Conservation (phyloP, 2,797 vertebrate species). For the Protonibea diacanthus region DNA sequence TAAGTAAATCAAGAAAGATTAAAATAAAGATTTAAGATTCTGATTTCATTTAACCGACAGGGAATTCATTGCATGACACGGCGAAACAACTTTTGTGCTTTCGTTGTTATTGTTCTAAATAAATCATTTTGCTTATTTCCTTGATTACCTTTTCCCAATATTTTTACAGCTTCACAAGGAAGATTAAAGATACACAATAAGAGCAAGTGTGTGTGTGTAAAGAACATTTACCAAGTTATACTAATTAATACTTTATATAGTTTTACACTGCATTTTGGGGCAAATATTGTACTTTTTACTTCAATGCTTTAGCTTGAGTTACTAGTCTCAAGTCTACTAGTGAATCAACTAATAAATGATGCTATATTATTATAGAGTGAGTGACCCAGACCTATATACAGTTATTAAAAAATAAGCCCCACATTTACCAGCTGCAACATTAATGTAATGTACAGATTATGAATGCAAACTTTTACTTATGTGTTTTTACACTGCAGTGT, state of each 20-base stretch:
- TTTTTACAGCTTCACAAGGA: background rate
- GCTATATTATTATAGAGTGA: too few relatives aligned
- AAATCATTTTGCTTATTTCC: background rate
- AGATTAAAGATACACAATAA: too few relatives aligned
- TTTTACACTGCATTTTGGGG: too few relatives aligned
- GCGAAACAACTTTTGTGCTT: slow-evolving; percentile 5
- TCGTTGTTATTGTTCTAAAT: background rate
- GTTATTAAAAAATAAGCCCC: background rate
- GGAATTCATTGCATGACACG: background rate
- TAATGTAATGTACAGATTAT: background rate
- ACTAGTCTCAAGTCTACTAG: too few relatives aligned
- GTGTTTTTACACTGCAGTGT: too few relatives aligned
- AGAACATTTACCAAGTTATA: too few relatives aligned
- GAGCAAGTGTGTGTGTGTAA: background rate
- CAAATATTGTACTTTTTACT: too few relatives aligned
- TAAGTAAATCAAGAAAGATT: background rate
- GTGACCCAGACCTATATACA: too few relatives aligned
- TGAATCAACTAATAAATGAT: too few relatives aligned
- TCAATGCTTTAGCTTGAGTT: too few relatives aligned
- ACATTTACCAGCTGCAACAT: background rate
- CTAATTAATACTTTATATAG: too few relatives aligned
- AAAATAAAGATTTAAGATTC: background rate
- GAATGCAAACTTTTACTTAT: too few relatives aligned
- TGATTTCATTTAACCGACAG: background rate
- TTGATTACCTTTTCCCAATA: background rate